Percentiles rank a stretch among this genome's conserved stretches.
Evolutionary conservation across 2,888 invertebrate genomes (phyloP).

Genomic region (Lamproptera curius): DNA sequence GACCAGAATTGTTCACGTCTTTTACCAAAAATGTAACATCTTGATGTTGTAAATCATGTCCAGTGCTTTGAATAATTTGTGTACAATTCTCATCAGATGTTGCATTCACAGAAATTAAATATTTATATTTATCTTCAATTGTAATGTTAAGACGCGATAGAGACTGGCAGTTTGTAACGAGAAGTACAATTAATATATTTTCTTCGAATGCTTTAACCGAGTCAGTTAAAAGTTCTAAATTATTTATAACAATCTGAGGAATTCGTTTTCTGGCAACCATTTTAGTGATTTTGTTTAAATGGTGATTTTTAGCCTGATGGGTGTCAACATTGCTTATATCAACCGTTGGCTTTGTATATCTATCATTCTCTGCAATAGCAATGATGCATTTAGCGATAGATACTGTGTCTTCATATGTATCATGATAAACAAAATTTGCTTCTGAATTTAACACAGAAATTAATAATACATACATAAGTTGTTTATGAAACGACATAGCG

Average conservation of each 20-base stretch:
- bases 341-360: conserved; percentile 7
- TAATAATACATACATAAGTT: no score
- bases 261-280: neutral
- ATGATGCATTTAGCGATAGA: conserved; percentile 6
- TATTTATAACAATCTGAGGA: conserved; percentile 4
- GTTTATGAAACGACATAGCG: conserved; percentile 3
- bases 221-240: neutral
- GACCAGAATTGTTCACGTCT: conserved; percentile 19
- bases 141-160: conserved; percentile 25
- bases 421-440: neutral
- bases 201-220: conserved; percentile 1
- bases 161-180: conserved; percentile 31
- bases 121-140: conserved; percentile 31
- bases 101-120: conserved; percentile 36
- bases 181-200: conserved; percentile 29
- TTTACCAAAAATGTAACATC: conserved; percentile 41
- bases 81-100: conserved; percentile 21
- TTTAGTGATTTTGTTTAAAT: neutral
- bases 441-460: no score
- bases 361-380: neutral
- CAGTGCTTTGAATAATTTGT: conserved; percentile 28
- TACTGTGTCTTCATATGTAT: neutral
- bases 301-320: neutral
- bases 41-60: conserved; percentile 28
- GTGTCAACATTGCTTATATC: neutral